These are phyloP conservation scores for Dendrocincla tyrannina DNA, from an alignment of 2,797 vertebrate genomes.

Conservation along the genomic window DNA sequence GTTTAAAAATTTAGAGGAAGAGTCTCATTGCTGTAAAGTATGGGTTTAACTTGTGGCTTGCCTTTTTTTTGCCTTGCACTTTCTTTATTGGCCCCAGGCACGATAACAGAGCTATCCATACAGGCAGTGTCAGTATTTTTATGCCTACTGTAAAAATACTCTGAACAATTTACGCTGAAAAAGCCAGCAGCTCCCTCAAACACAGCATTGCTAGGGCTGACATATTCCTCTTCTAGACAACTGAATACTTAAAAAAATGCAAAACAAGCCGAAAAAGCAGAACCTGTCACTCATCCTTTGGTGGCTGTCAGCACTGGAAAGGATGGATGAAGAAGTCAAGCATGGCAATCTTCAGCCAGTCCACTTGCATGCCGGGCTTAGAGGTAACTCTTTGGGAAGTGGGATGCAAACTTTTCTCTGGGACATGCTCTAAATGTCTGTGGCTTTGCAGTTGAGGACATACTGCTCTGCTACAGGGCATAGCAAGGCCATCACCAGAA, in stretches of 20 bases:
- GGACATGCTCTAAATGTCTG: background rate
- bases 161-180: background rate
- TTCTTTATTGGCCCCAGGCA: background rate
- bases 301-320: background rate
- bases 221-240: background rate
- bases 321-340: background rate
- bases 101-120: background rate
- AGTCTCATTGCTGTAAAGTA: background rate
- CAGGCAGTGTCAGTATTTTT: constrained; percentile 3
- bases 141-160: background rate
- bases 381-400: background rate
- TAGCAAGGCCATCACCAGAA: background rate
- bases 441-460: background rate
- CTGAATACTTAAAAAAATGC: constrained; percentile 45
- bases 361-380: background rate
- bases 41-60: background rate
- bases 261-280: background rate
- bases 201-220: background rate
- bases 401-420: background rate
- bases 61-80: background rate
- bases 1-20: constrained; percentile 24
- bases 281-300: background rate
- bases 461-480: background rate
- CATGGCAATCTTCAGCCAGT: background rate
- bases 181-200: constrained; percentile 1